These are phyloP conservation scores for Chloropsis cyanopogon DNA, from an alignment of 2,113 vertebrate genomes.

Conservation along the genomic window DNA sequence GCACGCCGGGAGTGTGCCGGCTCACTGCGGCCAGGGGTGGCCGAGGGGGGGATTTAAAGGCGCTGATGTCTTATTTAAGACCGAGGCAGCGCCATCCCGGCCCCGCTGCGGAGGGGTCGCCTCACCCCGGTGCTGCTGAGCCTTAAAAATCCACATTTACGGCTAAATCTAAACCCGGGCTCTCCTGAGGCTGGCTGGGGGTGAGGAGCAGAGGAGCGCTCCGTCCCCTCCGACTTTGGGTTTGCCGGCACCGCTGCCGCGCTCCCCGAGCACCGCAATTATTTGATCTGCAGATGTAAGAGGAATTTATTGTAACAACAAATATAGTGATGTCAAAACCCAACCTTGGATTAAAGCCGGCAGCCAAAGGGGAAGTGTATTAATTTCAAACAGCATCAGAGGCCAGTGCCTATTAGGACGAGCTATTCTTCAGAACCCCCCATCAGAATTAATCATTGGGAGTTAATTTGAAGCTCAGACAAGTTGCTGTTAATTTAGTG, in stretches of 20 bases:
- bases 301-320: conserved; percentile 86
- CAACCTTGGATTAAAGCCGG: conserved; percentile 81
- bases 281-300: conserved; percentile 82
- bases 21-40: not conserved
- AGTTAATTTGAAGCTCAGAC: conserved; percentile 95
- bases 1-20: not conserved
- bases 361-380: conserved; percentile 82
- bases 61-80: conserved; percentile 41
- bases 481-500: conserved; percentile 96
- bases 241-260: not conserved
- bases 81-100: not conserved
- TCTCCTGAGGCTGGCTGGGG: not conserved
- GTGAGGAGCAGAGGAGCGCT: not conserved
- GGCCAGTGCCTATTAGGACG: conserved; percentile 85
- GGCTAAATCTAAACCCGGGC: rapidly evolving
- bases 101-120: not conserved
- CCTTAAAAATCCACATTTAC: rapidly evolving
- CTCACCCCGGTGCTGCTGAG: not conserved
- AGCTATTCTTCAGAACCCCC: conserved; percentile 86
- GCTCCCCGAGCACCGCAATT: conserved; percentile 45
- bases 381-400: conserved; percentile 83
- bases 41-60: not conserved
- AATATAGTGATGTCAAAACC: conserved; percentile 85
- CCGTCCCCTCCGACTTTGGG: not conserved
- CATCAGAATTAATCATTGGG: conserved; percentile 93